A percentile compares a stretch with the other conserved stretches of the same genome.
Evolutionary conservation across 2,113 vertebrate species (phyloP).

Genomic region (Pagrus major): DNA sequence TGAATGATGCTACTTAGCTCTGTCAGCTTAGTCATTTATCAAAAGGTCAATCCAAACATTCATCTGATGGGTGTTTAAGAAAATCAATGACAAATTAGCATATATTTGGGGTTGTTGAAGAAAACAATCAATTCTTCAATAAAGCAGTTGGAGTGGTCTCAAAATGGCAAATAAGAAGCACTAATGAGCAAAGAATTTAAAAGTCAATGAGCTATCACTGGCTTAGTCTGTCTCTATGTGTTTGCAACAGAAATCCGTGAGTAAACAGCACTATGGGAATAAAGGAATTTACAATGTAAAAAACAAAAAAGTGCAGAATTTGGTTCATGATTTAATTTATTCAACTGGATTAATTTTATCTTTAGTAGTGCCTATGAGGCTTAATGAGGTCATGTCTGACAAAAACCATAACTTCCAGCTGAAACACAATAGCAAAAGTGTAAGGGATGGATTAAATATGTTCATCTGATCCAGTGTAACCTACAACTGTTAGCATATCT

Average conservation of each 20-base stretch:
- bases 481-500: background rate
- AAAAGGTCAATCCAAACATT: slow-evolving; percentile 57
- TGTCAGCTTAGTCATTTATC: slow-evolving; percentile 25
- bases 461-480: background rate
- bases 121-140: slow-evolving; percentile 50
- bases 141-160: slow-evolving; percentile 22
- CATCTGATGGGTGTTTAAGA: slow-evolving; percentile 31
- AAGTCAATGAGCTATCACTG: slow-evolving; percentile 42
- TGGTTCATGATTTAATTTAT: background rate
- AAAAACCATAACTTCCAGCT: too few species aligned
- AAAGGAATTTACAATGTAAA: background rate
- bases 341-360: background rate
- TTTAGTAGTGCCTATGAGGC: background rate
- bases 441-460: background rate
- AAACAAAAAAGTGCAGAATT: background rate
- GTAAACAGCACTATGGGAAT: background rate
- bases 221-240: slow-evolving; percentile 4
- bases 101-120: slow-evolving; percentile 44
- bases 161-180: slow-evolving; percentile 49
- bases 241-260: slow-evolving; percentile 26
- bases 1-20: slow-evolving; percentile 44
- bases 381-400: background rate
- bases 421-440: background rate
- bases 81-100: slow-evolving; percentile 59
- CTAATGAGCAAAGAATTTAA: slow-evolving; percentile 57